A percentile compares a stretch with the other conserved stretches of the same genome.
These are phyloP conservation scores for Rattus norvegicus DNA, from an alignment of 2,113 vertebrate species.

Conservation along the genomic window GRCr8 NC_086021.1:64505001-64505500, in stretches of 20 bases:
- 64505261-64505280: slow-evolving; percentile 51
- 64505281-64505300: slow-evolving; percentile 71
- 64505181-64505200: slow-evolving; percentile 63
- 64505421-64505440: slow-evolving; percentile 51
- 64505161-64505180: background rate
- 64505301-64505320: slow-evolving; percentile 35
- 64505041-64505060: slow-evolving; percentile 44
- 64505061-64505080: slow-evolving; percentile 35
- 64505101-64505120: background rate
- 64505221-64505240: slow-evolving; percentile 57
- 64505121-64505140: slow-evolving; percentile 27
- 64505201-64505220: slow-evolving; percentile 62
- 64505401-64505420: slow-evolving; percentile 70
- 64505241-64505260: slow-evolving; percentile 62
- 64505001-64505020: background rate
- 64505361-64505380: slow-evolving; percentile 39
- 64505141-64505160: slow-evolving; percentile 26
- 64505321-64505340: slow-evolving; percentile 18
- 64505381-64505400: slow-evolving; percentile 49
- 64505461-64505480: slow-evolving; percentile 52
- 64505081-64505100: slow-evolving; percentile 36
- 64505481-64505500: slow-evolving; percentile 52
- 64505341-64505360: slow-evolving; percentile 68
- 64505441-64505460: slow-evolving; percentile 46
- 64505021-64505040: background rate